Evolutionary conservation across 2,113 vertebrate genomes (phyloP).

Genomic region (Siniperca knerii): DNA sequence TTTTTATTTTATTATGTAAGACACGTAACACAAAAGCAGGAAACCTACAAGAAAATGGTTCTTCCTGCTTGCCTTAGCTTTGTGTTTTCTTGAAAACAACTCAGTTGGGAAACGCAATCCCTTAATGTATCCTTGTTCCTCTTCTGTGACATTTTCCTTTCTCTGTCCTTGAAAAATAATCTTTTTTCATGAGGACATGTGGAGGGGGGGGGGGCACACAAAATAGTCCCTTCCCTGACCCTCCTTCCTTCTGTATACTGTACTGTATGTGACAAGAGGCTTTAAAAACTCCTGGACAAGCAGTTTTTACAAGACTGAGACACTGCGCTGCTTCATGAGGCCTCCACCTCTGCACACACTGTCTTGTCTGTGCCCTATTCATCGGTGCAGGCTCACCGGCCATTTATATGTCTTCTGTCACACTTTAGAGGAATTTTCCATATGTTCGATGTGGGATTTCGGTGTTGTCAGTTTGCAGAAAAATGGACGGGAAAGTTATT

Average conservation of each 20-base stretch:
- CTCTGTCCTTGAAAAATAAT: conserved; percentile 20
- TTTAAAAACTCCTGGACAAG: conserved; percentile 33
- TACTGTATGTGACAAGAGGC: conserved; percentile 31
- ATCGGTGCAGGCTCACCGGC: conserved; percentile 10
- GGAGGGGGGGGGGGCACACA: background rate
- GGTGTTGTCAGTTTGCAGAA: conserved; percentile 23
- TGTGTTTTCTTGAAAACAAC: background rate
- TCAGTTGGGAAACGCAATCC: background rate
- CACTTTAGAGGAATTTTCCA: conserved; percentile 70
- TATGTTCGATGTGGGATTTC: conserved; percentile 48
- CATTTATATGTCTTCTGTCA: conserved; percentile 66
- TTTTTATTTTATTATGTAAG: background rate
- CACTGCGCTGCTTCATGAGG: conserved; percentile 17
- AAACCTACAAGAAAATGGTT: no score
- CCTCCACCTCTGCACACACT: conserved; percentile 50
- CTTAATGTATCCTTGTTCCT: background rate
- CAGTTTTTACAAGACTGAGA: conserved; percentile 51
- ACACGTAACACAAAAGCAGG: background rate
- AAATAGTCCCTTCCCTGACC: conserved; percentile 15
- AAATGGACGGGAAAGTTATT: conserved; percentile 6
- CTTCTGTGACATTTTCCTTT: conserved; percentile 16
- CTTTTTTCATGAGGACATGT: conserved; percentile 31
- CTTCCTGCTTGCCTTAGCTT: background rate
- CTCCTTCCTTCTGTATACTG: conserved; percentile 19
- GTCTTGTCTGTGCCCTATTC: conserved; percentile 55